Base-by-base conservation (phyloP, 2,888 invertebrate genomes). In the Rhyacophila evoluta region DNA sequence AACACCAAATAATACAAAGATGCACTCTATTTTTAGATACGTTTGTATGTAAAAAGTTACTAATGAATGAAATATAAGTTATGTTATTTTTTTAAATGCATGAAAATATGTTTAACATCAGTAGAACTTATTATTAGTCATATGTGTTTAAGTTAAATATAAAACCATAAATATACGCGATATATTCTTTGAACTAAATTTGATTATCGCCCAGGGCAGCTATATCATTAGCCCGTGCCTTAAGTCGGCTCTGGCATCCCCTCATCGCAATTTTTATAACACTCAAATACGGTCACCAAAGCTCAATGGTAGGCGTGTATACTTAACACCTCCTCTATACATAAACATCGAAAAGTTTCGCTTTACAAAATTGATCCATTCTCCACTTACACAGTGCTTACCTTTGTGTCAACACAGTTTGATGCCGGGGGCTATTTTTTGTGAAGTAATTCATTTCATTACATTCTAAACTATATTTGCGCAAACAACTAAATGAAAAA, bases 401-500 rank as follows among this genome's bases (percentile, higher is more conserved):
- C 41, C 75, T 77, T 72, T 77, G 67, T 55, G 75, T 67, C 33
- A 11, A 36, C 36, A 74, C 67, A 25, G 71, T 12, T 33, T 25
- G 25, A 38, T 11, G 19, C 73, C 70, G 10, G 75, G 39, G 80
- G 80, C 29, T 37, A 70, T 33, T 77, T 74, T 67, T 77, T 73
- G 74, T 81, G 33, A 28, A 71, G 69, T 71, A 70, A 5, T 78
- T 72, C 67, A 77, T 70, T 80, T 81, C 75, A 77, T 77, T 71
- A 80, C 69, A 36, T 28, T 33, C 69, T 72, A 71, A 74, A 74
- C 71, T 38, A 71, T 81, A 79, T 79, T 79, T 79, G 70, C 29
- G 41, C 76, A 81, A 81, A 81, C 81, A 81, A 74, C 74, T 55
- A 36, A 41, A 74, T 72, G 79, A 78, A 78, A 55, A 55, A 55